These are phyloP conservation scores for Temnothorax rugatulus DNA, from an alignment of 2,888 invertebrate species.

Conservation along the genomic window DNA sequence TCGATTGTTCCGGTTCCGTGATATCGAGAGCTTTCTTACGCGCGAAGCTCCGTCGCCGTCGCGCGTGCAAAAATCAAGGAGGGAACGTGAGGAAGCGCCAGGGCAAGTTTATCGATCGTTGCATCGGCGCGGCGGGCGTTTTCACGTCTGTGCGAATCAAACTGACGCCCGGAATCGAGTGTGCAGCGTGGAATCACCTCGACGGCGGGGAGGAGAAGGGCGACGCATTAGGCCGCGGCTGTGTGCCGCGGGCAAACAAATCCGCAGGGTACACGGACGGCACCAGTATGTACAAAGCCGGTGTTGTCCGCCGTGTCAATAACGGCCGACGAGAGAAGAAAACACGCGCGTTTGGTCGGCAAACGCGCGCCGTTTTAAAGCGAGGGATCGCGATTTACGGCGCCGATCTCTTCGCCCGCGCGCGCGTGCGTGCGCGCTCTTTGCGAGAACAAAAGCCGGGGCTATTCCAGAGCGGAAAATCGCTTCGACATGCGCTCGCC, in stretches of 20 bases:
- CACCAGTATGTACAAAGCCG: conserved; percentile 55
- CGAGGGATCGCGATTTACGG: conserved; percentile 56
- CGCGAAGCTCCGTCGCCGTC: background rate
- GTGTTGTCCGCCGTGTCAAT: conserved; percentile 64
- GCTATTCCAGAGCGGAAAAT: conserved; percentile 40
- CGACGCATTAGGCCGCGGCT: conserved; percentile 40
- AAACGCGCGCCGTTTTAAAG: conserved; percentile 43
- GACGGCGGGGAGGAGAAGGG: conserved; percentile 7
- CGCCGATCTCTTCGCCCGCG: conserved; percentile 40
- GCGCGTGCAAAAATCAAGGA: conserved; percentile 26
- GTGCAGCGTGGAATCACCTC: conserved; percentile 10
- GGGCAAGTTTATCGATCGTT: background rate
- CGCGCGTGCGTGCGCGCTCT: conserved; percentile 4
- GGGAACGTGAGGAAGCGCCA: background rate
- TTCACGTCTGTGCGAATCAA: conserved; percentile 16
- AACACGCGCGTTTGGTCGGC: conserved; percentile 52
- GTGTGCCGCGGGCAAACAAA: conserved; percentile 48
- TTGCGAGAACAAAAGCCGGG: conserved; percentile 39
- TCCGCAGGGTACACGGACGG: conserved; percentile 43
- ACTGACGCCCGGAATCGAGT: conserved; percentile 8
- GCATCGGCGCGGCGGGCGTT: background rate
- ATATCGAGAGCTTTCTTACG: background rate
- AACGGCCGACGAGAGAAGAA: conserved; percentile 51
- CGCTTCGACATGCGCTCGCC: conserved; percentile 37
- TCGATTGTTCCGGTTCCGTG: background rate